Base-by-base conservation (phyloP, 2,113 vertebrate species). In the Callipepla californica region DNA sequence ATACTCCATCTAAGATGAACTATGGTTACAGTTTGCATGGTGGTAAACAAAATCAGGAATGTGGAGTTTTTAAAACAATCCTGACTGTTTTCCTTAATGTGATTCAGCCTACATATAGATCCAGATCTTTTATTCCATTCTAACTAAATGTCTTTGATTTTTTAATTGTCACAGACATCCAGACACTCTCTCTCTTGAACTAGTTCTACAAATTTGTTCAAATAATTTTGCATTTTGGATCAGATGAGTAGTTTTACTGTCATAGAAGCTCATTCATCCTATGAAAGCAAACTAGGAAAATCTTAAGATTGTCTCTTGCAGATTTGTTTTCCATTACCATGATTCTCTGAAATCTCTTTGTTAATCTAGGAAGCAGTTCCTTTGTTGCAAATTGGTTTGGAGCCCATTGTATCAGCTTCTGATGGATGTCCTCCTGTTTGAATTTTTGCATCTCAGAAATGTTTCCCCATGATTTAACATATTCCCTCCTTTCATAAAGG, bases 171-270 rank as follows among this genome's bases (percentile, higher is more conserved):
- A 0, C 28, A 32, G 19, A 12, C 11, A 62, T 36, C 13, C 26
- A 2, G 69, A 34, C 22, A 14, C 18, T 44, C 13, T 15, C 6
- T 61, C 5, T 61, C 69, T 44, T 47, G 34, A 55, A 7, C 9
- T 7, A 32, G 12, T 68, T 82, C 0, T 2, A 9, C 2, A 10
- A 44, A 11, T n/a, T n/a, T 72, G 21, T 13, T 53, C 1, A 20
- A 20, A 45, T 74, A 50, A 7, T 70, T 81, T 59, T 53, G 4
- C 57, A 28, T 70, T 87, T 75, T 38, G n/a, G 25, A 36, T 40
- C 8, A 40, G 3, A 55, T 28, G 47, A 55, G 20, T 40, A 17
- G 2, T 50, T 83, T 55, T 74, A 30, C n/a, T 44, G 50, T 23
- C 36, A 53, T 47, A 50, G 63, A 58, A 50, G 2, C 5, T 67